Conservation (phyloP, 2,888 invertebrate species). For the Patella pellucida region DNA sequence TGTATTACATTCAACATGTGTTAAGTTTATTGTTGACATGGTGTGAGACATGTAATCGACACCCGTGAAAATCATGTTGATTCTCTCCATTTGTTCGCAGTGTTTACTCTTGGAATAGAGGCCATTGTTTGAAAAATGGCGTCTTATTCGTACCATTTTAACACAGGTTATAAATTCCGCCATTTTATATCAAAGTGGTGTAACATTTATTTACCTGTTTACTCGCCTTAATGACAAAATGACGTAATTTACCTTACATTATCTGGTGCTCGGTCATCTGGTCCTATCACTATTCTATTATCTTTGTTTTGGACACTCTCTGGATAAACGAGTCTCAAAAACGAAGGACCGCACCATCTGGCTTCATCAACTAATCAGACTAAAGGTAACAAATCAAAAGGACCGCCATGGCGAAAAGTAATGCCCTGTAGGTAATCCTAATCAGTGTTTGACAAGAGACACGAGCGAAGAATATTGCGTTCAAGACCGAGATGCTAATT, state of each 20-base stretch:
- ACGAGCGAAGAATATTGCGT: background rate
- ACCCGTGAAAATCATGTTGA: background rate
- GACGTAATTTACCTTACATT: slow-evolving; percentile 5
- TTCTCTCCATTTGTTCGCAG: background rate
- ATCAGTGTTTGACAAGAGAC: slow-evolving; percentile 1
- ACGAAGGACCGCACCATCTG: background rate
- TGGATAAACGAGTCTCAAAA: background rate
- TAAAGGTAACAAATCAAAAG: background rate
- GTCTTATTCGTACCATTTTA: background rate
- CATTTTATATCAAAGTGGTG: background rate
- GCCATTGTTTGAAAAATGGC: slow-evolving; percentile 4
- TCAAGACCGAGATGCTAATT: background rate
- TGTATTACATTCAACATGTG: background rate
- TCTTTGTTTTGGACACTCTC: background rate
- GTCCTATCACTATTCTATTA: no score
- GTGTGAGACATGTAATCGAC: slow-evolving; percentile 5
- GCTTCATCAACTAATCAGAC: background rate
- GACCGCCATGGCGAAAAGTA: slow-evolving; percentile 1
- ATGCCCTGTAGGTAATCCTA: background rate
- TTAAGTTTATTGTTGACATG: slow-evolving; percentile 8
- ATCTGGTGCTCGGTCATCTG: background rate
- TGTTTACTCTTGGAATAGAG: background rate
- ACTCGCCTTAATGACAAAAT: slow-evolving; percentile 1
- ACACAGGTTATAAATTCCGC: background rate
- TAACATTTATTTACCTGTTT: slow-evolving; percentile 10